phyloP scores from a whole-genome alignment of 2,797 vertebrate genomes.

The Chrosomus eos region DNA sequence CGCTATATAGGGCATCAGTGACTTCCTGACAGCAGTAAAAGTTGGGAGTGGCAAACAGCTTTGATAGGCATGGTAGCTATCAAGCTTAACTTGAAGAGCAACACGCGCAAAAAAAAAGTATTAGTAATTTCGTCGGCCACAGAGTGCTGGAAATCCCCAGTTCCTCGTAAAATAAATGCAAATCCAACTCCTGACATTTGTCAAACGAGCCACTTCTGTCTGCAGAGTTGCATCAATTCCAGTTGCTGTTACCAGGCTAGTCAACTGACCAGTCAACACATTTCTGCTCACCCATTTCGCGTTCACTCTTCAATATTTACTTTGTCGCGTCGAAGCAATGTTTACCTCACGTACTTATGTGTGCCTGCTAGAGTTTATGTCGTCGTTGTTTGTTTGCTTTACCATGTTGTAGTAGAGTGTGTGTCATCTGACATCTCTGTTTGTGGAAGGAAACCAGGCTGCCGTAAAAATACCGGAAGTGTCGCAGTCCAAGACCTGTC shows the following conservation, averaged over 20 bases:
- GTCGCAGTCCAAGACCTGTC: slow-evolving; percentile 50
- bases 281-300: slow-evolving; percentile 56
- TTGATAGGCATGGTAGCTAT: neutral
- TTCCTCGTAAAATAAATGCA: neutral
- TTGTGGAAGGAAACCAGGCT: slow-evolving; percentile 54
- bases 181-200: neutral
- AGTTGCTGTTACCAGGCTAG: neutral
- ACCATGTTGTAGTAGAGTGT: neutral
- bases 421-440: slow-evolving; percentile 66
- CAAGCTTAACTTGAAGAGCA: slow-evolving; percentile 3
- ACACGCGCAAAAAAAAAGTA: neutral
- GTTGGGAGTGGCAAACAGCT: slow-evolving; percentile 15
- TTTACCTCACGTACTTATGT: neutral
- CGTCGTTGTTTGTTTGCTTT: neutral
- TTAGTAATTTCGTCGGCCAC: neutral
- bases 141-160: neutral
- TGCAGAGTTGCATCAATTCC: neutral
- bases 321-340: slow-evolving; percentile 11
- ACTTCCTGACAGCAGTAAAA: slow-evolving; percentile 44
- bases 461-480: slow-evolving; percentile 72
- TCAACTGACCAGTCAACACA: slow-evolving; percentile 41
- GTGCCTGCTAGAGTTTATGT: neutral
- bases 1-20: neutral
- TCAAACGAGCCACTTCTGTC: neutral
- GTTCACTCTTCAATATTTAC: slow-evolving; percentile 13